Evolutionary conservation across 2,797 vertebrate species (phyloP).

Genomic region (Erithacus rubecula): DNA sequence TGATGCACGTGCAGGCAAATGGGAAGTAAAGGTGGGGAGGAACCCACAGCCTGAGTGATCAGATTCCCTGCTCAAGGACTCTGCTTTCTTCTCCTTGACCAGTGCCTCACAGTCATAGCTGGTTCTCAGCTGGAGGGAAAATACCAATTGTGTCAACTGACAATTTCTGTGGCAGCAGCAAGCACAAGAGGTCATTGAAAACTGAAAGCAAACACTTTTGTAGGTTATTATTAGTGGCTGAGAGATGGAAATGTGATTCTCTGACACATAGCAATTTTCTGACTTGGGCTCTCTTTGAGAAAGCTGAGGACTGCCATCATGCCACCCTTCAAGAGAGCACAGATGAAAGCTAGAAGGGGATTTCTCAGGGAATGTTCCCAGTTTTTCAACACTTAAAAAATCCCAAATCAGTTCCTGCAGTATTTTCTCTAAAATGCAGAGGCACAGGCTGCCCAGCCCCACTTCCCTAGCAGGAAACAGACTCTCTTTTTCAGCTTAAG

Average conservation of each 20-base stretch:
- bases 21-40: background rate
- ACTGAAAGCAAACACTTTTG: conserved; percentile 25
- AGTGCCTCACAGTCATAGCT: background rate
- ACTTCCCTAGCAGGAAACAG: conserved; percentile 21
- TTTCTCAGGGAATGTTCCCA: background rate
- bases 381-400: background rate
- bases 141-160: background rate
- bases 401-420: background rate
- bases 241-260: conserved; percentile 48
- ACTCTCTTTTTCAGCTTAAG: conserved; percentile 32
- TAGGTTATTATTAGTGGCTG: conserved; percentile 46
- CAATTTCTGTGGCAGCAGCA: conserved; percentile 13
- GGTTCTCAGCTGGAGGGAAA: conserved; percentile 26
- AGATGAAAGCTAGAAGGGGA: background rate
- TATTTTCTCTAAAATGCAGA: conserved; percentile 23
- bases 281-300: background rate
- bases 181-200: conserved; percentile 30
- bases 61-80: background rate
- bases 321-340: background rate
- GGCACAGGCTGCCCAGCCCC: background rate
- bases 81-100: background rate
- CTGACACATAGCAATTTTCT: conserved; percentile 10
- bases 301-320: background rate
- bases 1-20: background rate
- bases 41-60: background rate